Evolutionary conservation across 2,888 invertebrate genomes (phyloP).

Genomic region (Rhingia campestris): DNA sequence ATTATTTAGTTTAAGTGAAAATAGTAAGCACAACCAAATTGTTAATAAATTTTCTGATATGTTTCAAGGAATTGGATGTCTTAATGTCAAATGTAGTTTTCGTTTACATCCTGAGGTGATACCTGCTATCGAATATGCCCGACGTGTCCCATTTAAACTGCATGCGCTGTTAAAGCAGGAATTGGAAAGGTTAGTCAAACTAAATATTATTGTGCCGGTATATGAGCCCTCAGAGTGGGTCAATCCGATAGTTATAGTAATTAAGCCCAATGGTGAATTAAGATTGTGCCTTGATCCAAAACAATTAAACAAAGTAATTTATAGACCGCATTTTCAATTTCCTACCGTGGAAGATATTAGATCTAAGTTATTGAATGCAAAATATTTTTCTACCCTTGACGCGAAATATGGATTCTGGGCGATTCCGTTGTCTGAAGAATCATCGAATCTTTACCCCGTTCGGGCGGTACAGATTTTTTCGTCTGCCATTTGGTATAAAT

Average conservation of each 20-base stretch:
- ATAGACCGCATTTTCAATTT: no score
- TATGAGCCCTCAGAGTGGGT: constrained; percentile 22
- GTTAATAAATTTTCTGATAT: no score
- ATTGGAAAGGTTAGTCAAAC: constrained; percentile 26
- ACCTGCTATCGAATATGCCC: constrained; percentile 28
- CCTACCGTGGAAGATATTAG: no score
- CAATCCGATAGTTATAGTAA: constrained; percentile 31
- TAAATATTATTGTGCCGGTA: constrained; percentile 28
- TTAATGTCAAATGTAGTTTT: constrained; percentile 24
- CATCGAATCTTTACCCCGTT: no score
- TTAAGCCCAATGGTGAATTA: constrained; percentile 26
- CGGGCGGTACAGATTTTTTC: no score
- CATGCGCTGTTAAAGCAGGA: constrained; percentile 23
- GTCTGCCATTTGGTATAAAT: no score
- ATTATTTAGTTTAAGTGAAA: constrained; percentile 10
- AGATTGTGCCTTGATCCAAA: constrained; percentile 25
- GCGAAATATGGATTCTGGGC: no score
- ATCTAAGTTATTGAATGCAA: no score
- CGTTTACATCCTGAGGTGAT: constrained; percentile 5
- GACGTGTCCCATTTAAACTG: constrained; percentile 24
- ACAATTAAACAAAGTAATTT: constrained; percentile 32
- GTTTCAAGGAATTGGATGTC: no score
- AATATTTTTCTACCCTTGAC: no score
- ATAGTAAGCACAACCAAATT: no score
- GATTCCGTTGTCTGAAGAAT: no score